Percentiles rank a stretch among this genome's conserved stretches.
Evolutionary conservation across 2,888 invertebrate genomes (phyloP).

Genomic region (Sceliomorpha sp.): DNA sequence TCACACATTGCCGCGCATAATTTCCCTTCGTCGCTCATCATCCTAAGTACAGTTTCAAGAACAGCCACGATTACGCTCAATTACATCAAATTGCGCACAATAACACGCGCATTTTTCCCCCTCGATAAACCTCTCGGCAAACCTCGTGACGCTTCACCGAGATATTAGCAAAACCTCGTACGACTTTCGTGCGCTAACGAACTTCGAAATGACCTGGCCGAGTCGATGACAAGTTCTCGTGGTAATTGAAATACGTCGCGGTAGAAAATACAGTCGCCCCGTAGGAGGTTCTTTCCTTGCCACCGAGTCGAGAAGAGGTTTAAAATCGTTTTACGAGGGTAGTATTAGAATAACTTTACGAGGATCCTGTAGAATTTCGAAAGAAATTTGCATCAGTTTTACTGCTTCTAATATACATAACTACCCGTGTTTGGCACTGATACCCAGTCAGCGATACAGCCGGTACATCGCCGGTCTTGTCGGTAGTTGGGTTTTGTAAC

Average conservation of each 20-base stretch:
- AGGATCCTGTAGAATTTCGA: constrained; percentile 70
- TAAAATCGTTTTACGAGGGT: constrained; percentile 77
- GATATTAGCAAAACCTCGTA: too few species aligned
- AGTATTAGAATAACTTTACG: constrained; percentile 75
- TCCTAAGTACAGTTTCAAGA: too few species aligned
- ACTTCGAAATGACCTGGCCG: too few species aligned
- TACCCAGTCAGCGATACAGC: constrained; percentile 60
- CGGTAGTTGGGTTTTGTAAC: constrained; percentile 52
- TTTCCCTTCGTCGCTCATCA: too few species aligned
- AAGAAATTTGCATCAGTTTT: constrained; percentile 78
- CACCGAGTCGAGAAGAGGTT: constrained; percentile 61
- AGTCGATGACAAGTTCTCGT: constrained; percentile 33
- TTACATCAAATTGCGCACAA: too few species aligned
- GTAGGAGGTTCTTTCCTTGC: constrained; percentile 42
- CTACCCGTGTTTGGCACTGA: constrained; percentile 76
- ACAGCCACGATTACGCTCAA: too few species aligned
- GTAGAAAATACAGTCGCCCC: constrained; percentile 59
- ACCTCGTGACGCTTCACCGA: too few species aligned
- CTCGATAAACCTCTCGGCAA: too few species aligned
- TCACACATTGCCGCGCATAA: too few species aligned
- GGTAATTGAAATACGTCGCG: constrained; percentile 61
- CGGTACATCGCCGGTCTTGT: constrained; percentile 44
- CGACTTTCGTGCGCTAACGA: too few species aligned
- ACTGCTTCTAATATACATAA: constrained; percentile 75
- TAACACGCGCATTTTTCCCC: too few species aligned